A percentile compares a stretch with the other conserved stretches of the same genome.
These are phyloP conservation scores for Silurus lanzhouensis DNA, from an alignment of 2,797 vertebrate genomes.

Conservation along the genomic window DNA sequence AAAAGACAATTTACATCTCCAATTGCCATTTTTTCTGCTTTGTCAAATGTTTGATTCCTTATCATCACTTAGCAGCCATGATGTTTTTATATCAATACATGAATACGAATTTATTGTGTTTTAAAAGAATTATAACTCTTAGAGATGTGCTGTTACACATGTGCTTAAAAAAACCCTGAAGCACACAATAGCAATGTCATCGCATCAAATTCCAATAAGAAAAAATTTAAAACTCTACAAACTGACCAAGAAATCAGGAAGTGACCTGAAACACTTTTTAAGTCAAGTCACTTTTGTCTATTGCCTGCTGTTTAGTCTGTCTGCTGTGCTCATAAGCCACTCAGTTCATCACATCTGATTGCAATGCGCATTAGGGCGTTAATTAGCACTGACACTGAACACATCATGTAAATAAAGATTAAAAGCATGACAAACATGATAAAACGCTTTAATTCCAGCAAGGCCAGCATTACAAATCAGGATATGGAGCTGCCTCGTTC, in stretches of 20 bases:
- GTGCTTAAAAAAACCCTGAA: no score
- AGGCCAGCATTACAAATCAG: constrained; percentile 21
- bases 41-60: neutral
- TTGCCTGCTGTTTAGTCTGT: neutral
- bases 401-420: constrained; percentile 82
- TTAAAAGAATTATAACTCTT: neutral
- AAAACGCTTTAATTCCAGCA: constrained; percentile 18
- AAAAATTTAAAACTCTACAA: neutral
- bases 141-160: neutral
- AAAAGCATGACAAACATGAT: constrained; percentile 80
- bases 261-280: neutral
- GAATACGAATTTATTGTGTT: neutral
- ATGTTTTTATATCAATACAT: neutral
- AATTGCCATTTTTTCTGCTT: neutral
- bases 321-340: neutral
- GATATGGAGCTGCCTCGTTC: constrained; percentile 3
- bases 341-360: constrained; percentile 70
- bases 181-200: no score
- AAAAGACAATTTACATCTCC: no score
- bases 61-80: neutral
- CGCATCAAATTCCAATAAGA: no score
- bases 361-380: constrained; percentile 83
- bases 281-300: neutral
- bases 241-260: neutral
- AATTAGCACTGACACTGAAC: constrained; percentile 88